phyloP scores from a whole-genome alignment of 2,888 invertebrate species.

The Andrena fulva region DNA sequence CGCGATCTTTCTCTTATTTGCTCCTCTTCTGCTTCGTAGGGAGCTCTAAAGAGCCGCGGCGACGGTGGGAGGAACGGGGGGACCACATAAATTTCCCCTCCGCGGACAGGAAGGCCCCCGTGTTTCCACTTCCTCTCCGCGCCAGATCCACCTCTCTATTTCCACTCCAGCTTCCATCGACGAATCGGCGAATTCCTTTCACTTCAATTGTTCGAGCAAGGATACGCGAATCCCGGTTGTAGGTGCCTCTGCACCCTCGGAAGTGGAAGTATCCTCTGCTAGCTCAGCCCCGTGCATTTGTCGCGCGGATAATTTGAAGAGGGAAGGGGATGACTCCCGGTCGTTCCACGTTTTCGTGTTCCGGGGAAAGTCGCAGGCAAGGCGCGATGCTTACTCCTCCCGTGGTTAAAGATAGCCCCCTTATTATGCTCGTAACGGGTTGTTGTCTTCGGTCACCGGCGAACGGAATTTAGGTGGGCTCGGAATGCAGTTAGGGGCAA shows the following conservation, averaged over 20 bases:
- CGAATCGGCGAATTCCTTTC: no score
- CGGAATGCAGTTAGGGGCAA: conserved; percentile 75
- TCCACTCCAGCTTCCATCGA: neutral
- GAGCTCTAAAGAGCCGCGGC: conserved; percentile 38
- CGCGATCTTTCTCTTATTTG: conserved; percentile 67
- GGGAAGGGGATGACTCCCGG: neutral
- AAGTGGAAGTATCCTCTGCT: no score
- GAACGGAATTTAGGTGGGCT: conserved; percentile 60
- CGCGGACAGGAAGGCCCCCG: conserved; percentile 31
- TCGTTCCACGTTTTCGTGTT: neutral
- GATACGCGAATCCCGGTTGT: no score
- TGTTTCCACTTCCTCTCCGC: conserved; percentile 31
- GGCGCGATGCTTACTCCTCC: neutral
- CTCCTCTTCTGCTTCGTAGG: conserved; percentile 55
- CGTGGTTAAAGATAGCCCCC: conserved; percentile 63
- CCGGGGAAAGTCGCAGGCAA: neutral
- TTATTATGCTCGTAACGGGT: conserved; percentile 59
- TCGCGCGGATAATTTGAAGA: conserved; percentile 7
- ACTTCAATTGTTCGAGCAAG: no score
- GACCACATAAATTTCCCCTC: conserved; percentile 53
- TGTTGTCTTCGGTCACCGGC: conserved; percentile 53
- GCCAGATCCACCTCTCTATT: conserved; percentile 19
- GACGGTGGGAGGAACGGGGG: conserved; percentile 8
- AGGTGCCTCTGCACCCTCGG: no score
- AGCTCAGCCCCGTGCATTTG: conserved; percentile 1